Evolutionary conservation across 2,888 invertebrate genomes (phyloP), one percentile per base, ranked within the genome.

Genomic region (Coleophora deauratella): DNA sequence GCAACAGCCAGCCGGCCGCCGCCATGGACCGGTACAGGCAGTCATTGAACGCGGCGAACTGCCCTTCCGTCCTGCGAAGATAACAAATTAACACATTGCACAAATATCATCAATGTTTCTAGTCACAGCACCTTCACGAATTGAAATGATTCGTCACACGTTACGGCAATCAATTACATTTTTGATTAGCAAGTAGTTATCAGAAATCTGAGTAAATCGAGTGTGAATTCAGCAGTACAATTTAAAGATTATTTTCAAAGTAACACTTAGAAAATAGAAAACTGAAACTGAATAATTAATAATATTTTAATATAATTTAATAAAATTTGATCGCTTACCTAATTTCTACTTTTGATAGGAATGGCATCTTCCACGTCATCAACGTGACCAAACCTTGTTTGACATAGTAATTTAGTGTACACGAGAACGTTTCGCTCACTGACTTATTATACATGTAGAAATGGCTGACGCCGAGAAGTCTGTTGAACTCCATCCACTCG

Each of bases 371-470:
- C 97, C 95, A 95, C 1, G 93, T 92, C 54, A 94, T 78, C 49
- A 95, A 68, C 1, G 91, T 91, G 42, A 93, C 89, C 9, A 91
- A 66, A 2, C 93, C 92, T 52, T 87, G 84, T 46, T 85, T 75
- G 47, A 81, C 80, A 62, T 92, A 95, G 64, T 92, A 88, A 33
- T 89, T 86, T 33, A 96, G 81, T 15, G 95, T 87, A 66, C 96
- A 96, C 12, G 89, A 89, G 10, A 94, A 94, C 38, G 91, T 90
- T 0, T 88, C 78, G 13, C 96, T 95, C 35, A 96, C 86, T 0
- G 96, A 95, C 68, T 95, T 93, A 70, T 97, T 97, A 84, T 96
- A 97, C 77, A 97, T 92, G 40, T 94, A 95, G 73, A 97, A 95
- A 71, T 96, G 95, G 38, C 89, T 90, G 32, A 93, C 94, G 0